phyloP scores from a whole-genome alignment of 2,797 vertebrate genomes.

The Brachymystax lenok region DNA sequence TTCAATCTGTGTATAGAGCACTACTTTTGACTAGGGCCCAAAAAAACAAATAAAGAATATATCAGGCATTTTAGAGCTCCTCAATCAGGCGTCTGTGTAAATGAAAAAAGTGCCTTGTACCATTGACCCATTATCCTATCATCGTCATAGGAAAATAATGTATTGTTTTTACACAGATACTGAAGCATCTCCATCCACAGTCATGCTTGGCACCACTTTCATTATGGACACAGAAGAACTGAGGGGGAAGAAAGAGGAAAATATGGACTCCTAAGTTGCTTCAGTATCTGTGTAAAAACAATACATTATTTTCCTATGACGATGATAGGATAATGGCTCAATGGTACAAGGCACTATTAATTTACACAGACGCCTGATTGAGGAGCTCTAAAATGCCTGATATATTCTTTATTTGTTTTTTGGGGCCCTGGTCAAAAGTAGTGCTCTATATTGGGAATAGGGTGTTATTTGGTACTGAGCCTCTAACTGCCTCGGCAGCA shows the following conservation, averaged over 20 bases:
- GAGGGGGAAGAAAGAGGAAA: no score
- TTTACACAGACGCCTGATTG: not conserved
- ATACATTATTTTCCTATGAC: conserved; percentile 33
- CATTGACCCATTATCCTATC: conserved; percentile 9
- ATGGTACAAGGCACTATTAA: conserved; percentile 25
- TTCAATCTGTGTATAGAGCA: not conserved
- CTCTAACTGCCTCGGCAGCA: not conserved
- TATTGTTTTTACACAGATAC: conserved; percentile 36
- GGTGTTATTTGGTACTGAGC: not conserved
- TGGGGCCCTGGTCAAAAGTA: not conserved
- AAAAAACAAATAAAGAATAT: not conserved
- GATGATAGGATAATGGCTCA: conserved; percentile 8
- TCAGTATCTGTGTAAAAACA: conserved; percentile 37
- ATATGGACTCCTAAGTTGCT: not conserved
- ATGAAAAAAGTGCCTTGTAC: conserved; percentile 25
- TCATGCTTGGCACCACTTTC: no score
- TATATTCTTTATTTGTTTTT: not conserved
- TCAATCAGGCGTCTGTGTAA: not conserved
- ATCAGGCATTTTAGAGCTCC: not conserved
- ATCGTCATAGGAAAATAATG: conserved; percentile 33
- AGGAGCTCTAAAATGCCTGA: not conserved
- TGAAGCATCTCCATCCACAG: not conserved
- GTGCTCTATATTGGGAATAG: not conserved
- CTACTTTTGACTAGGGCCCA: not conserved
- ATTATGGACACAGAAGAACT: no score